Conservation (phyloP, 2,113 vertebrate genomes). For the Nothoprocta pentlandii region DNA sequence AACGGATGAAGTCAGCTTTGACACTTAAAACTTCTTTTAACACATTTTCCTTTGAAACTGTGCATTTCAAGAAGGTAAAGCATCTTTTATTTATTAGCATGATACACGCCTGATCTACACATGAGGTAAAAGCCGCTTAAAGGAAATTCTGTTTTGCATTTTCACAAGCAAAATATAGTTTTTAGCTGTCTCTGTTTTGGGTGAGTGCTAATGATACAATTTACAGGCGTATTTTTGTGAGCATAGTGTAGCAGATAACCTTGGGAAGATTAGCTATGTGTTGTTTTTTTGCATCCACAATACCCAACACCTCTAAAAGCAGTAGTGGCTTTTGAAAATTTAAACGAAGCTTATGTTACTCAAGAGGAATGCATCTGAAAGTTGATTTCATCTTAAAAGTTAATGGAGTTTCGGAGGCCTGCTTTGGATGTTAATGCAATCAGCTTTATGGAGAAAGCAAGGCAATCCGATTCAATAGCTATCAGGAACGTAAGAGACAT, state of each 20-base stretch:
- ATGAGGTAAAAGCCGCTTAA: background rate
- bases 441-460: background rate
- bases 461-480: background rate
- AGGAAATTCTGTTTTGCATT: background rate
- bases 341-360: background rate
- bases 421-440: background rate
- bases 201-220: background rate
- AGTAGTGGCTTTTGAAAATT: background rate
- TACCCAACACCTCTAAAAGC: background rate
- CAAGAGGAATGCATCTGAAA: background rate
- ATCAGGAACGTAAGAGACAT: background rate
- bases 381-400: background rate
- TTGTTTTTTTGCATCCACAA: background rate
- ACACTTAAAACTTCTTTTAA: background rate
- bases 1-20: conserved; percentile 38
- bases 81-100: conserved; percentile 49
- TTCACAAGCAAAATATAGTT: background rate
- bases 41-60: conserved; percentile 32
- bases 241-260: background rate
- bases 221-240: background rate
- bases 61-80: background rate
- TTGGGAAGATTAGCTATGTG: background rate
- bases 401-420: background rate
- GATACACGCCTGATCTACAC: background rate
- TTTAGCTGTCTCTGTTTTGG: background rate